These are phyloP conservation scores for Aplochiton taeniatus DNA, from an alignment of 2,797 vertebrate genomes.

Conservation along the genomic window DNA sequence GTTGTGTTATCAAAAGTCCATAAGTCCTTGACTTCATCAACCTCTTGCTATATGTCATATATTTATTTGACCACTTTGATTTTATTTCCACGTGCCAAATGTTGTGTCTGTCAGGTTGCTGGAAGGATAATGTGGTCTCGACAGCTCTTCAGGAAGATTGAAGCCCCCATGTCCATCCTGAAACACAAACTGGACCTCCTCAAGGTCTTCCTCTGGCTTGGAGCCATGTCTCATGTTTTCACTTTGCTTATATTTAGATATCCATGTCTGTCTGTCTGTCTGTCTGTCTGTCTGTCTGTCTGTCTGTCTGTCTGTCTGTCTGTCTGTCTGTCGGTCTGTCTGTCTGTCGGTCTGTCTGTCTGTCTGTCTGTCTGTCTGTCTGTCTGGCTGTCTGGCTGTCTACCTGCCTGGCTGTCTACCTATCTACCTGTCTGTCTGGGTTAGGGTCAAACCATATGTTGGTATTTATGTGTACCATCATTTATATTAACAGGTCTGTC, in stretches of 20 bases:
- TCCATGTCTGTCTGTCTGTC: background rate
- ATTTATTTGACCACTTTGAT: too few species aligned
- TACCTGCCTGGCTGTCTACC: background rate
- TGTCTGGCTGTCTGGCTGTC: background rate
- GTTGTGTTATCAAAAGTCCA: too few species aligned
- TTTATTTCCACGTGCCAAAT: too few species aligned
- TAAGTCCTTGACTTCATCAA: too few species aligned
- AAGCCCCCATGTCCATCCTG: conserved; percentile 79
- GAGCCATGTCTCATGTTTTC: too few species aligned
- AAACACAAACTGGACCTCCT: conserved; percentile 76
- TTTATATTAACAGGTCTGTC: too few species aligned
- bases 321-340: background rate
- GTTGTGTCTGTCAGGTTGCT: conserved; percentile 68
- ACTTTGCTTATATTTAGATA: background rate
- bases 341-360: background rate
- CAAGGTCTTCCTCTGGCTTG: conserved; percentile 72
- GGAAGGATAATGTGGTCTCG: conserved; percentile 83
- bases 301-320: background rate
- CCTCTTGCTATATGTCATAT: too few species aligned
- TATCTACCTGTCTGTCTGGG: background rate
- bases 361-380: background rate
- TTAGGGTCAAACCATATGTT: too few species aligned
- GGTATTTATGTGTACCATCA: too few species aligned
- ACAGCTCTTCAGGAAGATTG: conserved; percentile 81
- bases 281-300: background rate